These are phyloP conservation scores for Peromyscus melanophrys DNA, from an alignment of 2,797 vertebrate species.

Conservation along the genomic window DNA sequence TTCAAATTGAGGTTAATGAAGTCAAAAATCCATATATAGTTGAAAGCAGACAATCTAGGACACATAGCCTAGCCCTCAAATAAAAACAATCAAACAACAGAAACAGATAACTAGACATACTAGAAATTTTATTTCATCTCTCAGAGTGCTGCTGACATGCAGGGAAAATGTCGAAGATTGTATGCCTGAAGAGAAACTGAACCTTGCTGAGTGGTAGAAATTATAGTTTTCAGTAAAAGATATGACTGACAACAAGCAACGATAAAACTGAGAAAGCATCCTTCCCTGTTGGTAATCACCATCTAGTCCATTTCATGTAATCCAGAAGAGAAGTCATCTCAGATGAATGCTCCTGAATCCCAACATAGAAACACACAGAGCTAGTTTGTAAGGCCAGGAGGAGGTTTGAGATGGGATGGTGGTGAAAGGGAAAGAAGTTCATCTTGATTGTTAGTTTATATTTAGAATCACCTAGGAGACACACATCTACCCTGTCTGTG, in stretches of 20 bases:
- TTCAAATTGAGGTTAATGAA: too few relatives aligned
- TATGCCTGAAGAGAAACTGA: neutral
- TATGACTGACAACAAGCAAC: neutral
- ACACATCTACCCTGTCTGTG: neutral
- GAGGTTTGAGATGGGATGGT: neutral
- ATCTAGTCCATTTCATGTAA: neutral
- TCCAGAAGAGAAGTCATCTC: neutral
- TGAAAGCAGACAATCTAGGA: neutral
- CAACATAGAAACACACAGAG: neutral
- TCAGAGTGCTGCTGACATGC: too few relatives aligned
- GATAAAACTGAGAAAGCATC: neutral
- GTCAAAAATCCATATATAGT: too few relatives aligned
- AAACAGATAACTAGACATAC: neutral
- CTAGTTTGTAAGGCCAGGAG: neutral
- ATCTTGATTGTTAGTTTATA: neutral
- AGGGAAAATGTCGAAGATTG: too few relatives aligned
- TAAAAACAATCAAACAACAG: neutral
- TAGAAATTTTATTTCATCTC: neutral
- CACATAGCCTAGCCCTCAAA: neutral
- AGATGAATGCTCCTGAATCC: neutral
- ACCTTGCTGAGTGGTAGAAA: neutral
- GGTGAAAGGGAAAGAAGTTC: neutral
- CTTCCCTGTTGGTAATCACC: neutral
- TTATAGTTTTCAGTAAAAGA: neutral
- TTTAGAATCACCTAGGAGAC: neutral